Evolutionary conservation across 2,797 vertebrate genomes (phyloP).

Genomic region (Oryzias dopingdopingensis): DNA sequence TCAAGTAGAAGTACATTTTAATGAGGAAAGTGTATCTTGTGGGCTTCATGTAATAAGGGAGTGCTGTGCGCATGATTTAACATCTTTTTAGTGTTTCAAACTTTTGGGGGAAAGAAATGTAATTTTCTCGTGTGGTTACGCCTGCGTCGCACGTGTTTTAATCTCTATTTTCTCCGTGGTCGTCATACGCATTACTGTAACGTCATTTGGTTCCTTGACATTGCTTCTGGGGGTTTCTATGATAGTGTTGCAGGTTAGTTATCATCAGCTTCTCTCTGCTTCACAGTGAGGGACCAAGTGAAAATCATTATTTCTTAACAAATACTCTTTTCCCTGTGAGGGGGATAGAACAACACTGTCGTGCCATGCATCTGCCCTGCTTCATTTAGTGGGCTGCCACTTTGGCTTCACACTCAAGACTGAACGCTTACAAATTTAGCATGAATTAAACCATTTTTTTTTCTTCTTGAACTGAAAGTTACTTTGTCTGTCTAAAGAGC

Average conservation of each 20-base stretch:
- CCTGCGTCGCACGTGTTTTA: not conserved
- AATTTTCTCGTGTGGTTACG: not conserved
- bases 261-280: slow-evolving; percentile 50
- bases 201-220: slow-evolving; percentile 20
- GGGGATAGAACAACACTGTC: slow-evolving; percentile 17
- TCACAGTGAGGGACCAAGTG: slow-evolving; percentile 40
- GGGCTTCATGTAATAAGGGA: not conserved
- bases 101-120: not conserved
- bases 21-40: slow-evolving; percentile 1
- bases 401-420: slow-evolving; percentile 16
- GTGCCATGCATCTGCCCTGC: slow-evolving; percentile 33
- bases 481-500: slow-evolving; percentile 18
- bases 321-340: slow-evolving; percentile 47
- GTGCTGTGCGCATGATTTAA: no score
- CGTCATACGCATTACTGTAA: not conserved
- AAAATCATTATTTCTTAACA: slow-evolving; percentile 50
- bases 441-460: slow-evolving; percentile 4
- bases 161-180: not conserved
- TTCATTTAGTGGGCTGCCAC: slow-evolving; percentile 36
- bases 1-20: not conserved
- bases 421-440: slow-evolving; percentile 6
- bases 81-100: no score
- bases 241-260: slow-evolving; percentile 70
- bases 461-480: not conserved
- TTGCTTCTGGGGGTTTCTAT: slow-evolving; percentile 31